Base-by-base conservation (phyloP, 1,140 invertebrate species). In the Eumeta japonica region DNA sequence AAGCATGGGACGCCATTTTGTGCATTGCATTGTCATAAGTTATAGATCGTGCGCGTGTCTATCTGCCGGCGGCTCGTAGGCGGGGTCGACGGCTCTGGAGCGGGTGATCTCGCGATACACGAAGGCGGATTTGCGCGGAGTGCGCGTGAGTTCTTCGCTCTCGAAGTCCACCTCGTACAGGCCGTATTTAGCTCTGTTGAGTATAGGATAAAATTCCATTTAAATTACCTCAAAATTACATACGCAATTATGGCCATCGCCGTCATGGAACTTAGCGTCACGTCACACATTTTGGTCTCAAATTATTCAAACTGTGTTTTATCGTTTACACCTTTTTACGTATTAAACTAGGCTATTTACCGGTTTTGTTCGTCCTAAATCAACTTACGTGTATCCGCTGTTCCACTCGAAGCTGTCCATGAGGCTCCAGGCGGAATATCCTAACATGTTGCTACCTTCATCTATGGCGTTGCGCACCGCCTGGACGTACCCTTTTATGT, bases 141-240 rank as follows among this genome's bases (percentile, higher is more conserved):
- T 84, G 41, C 88, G 78, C 0, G 76, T 77, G 43, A 82, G 76
- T 2, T 80, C 61, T 0, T 81, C 77, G 36, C 83, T 74, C 2
- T 59, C 75, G 47, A 89, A 90, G 53, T 90, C 80, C 1, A 91
- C 84, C 14, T 81, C 71, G 45, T 85, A 81, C 0, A 90, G 48
- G 10, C 59, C 59, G 20, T n/a, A n/a, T n/a, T n/a, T n/a, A n/a
- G n/a, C n/a, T n/a, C n/a, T n/a, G n/a, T n/a, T n/a, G n/a, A n/a
- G n/a, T n/a, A n/a, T n/a, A n/a, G n/a, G n/a, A n/a, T n/a, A n/a
- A n/a, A n/a, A n/a, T n/a, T n/a, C n/a, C n/a, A n/a, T n/a, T n/a
- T n/a, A n/a, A n/a, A n/a, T n/a, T n/a, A n/a, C n/a, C n/a, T n/a
- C n/a, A n/a, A n/a, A n/a, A n/a, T n/a, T n/a, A n/a, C n/a, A n/a